phyloP scores from a whole-genome alignment of 2,888 invertebrate species.

The Orthosia cruda region DNA sequence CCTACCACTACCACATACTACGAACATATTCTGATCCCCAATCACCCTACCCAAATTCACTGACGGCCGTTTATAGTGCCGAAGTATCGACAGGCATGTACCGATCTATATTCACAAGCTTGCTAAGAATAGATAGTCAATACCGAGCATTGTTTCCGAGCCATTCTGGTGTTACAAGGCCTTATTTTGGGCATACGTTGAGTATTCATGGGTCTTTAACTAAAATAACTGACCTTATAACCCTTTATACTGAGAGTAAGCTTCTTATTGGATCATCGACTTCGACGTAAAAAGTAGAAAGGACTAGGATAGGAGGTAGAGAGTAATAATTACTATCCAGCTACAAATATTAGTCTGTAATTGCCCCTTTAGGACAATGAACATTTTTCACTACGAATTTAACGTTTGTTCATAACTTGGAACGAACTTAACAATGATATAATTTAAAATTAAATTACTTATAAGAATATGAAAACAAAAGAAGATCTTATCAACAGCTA shows the following conservation, averaged over 20 bases:
- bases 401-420: too few relatives aligned
- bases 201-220: neutral
- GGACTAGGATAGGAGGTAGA: too few relatives aligned
- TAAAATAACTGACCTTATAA: neutral
- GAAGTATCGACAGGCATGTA: constrained; percentile 20
- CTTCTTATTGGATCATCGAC: too few relatives aligned
- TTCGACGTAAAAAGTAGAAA: too few relatives aligned
- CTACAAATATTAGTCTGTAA: too few relatives aligned
- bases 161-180: constrained; percentile 13
- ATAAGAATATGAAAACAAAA: too few relatives aligned
- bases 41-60: constrained; percentile 21
- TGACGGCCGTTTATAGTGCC: constrained; percentile 22
- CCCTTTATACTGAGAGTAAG: neutral
- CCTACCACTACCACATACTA: neutral
- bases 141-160: constrained; percentile 42
- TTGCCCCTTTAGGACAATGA: too few relatives aligned
- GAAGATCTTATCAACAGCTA: too few relatives aligned
- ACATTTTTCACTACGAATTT: too few relatives aligned
- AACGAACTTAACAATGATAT: too few relatives aligned
- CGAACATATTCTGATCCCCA: neutral
- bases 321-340: too few relatives aligned
- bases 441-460: too few relatives aligned
- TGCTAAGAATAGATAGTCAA: constrained; percentile 47
- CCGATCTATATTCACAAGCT: constrained; percentile 17
- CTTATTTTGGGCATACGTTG: constrained; percentile 25